Percentiles rank a stretch among this genome's conserved stretches.
phyloP scores from a whole-genome alignment of 2,113 vertebrate species.

The Atlantisia rogersi region DNA sequence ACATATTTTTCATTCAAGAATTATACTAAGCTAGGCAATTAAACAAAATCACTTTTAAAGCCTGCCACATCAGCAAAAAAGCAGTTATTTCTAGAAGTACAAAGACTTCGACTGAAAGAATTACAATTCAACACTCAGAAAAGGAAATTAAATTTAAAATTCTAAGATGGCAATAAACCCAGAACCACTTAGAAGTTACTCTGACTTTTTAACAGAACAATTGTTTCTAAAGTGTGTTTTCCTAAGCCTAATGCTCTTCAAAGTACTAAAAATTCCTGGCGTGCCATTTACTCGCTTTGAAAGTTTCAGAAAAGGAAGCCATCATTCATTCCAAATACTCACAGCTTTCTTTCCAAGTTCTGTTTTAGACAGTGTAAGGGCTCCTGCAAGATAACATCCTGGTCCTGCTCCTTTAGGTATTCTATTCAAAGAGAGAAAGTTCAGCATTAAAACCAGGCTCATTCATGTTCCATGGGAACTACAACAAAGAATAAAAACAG shows the following conservation, averaged over 20 bases:
- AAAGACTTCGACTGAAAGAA: not conserved
- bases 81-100: not conserved
- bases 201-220: constrained; percentile 11
- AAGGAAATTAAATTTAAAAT: not conserved
- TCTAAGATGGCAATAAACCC: not conserved
- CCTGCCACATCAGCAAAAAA: not conserved
- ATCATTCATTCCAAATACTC: constrained; percentile 73
- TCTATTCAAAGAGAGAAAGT: constrained; percentile 67
- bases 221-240: not conserved
- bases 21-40: not conserved
- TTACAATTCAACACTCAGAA: not conserved
- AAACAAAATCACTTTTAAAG: not conserved
- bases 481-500: not conserved
- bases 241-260: not conserved
- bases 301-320: not conserved
- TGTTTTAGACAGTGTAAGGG: constrained; percentile 91
- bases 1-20: not conserved
- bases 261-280: not conserved
- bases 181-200: not conserved
- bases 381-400: constrained; percentile 93
- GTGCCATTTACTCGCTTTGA: not conserved
- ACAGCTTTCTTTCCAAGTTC: constrained; percentile 99
- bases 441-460: not conserved
- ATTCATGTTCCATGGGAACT: not conserved
- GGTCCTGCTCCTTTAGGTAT: constrained; percentile 95